Evolutionary conservation across 2,797 vertebrate genomes (phyloP).

Genomic region (Epinephelus coioides): DNA sequence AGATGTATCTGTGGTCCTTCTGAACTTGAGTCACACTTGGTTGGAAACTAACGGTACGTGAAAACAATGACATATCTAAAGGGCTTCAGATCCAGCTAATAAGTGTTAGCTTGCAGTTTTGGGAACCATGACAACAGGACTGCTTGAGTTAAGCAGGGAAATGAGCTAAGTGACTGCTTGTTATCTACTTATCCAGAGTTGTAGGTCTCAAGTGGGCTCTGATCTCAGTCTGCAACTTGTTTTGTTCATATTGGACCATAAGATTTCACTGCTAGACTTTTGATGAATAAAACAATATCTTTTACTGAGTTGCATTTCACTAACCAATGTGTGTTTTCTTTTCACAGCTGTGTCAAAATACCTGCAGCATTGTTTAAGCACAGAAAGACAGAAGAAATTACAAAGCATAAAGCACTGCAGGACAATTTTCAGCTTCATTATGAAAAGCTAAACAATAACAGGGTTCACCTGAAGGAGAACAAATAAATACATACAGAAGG

Average conservation of each 20-base stretch:
- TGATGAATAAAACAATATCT: not conserved
- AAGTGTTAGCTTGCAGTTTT: not conserved
- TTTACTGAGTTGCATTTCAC: too few species aligned
- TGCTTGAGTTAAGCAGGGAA: not conserved
- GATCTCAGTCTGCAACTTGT: not conserved
- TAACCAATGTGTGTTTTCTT: too few species aligned
- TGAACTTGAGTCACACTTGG: not conserved
- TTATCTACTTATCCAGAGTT: not conserved
- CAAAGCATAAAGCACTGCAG: too few species aligned
- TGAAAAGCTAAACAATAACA: too few species aligned
- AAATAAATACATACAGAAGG: too few species aligned
- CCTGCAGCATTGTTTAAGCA: too few species aligned
- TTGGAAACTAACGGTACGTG: not conserved
- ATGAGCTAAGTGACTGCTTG: not conserved
- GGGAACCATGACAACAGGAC: not conserved
- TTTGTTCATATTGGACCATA: not conserved
- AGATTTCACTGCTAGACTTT: not conserved
- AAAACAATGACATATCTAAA: not conserved
- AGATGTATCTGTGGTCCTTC: constrained; percentile 5
- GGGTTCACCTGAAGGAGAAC: too few species aligned
- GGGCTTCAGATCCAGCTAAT: not conserved
- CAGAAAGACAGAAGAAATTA: too few species aligned
- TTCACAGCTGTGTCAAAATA: too few species aligned
- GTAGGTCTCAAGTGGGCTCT: not conserved
- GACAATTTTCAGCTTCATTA: too few species aligned